Base-by-base conservation (phyloP, 2,888 invertebrate genomes). In the Zygogramma bicolorata region DNA sequence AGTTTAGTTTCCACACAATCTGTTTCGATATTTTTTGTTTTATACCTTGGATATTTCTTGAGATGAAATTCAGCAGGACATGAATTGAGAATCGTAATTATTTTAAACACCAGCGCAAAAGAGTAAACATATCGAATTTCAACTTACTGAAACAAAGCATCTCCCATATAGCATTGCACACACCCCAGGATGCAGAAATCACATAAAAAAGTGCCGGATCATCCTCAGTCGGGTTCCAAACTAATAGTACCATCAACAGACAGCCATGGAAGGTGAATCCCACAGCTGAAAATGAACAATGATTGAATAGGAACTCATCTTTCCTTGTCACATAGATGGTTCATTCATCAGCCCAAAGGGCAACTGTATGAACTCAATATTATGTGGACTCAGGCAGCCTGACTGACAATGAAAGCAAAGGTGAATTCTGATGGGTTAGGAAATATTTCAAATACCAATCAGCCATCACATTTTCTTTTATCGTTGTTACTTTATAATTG, bases 151-250 rank as follows among this genome's bases (percentile, higher is more conserved):
- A 90, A 87, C 89, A 90, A 38, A 91, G 82, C 69, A 94, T 94
- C 83, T 95, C 95, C 95, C 95, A 95, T 77, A 95, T 92, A 20
- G 94, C 93, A 68, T 95, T 94, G 86, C 95, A 95, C 2, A 95
- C 95, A 15, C 95, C 95, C 95, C 95, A 95, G 0, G 94, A 93
- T 0, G 95, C 94, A 2, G 94, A 93, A 63, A 95, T 94, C 22
- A 95, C 93, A 77, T 94, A 94, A 72, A 95, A 94, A 65, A 95
- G 88, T 0, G 95, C 95, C 15, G 94, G 91, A 81, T 95, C 95
- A 66, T 95, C 94, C 71, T 91, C 91, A 0, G 94, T 93, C 0
- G 95, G 95, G 75, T 94, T 91, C 95, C 95, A 95, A 31, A 93
- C 88, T 74, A 94, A 89, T 78, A 95, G 86, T 0, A 94, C 95